Conservation (phyloP, 2,888 invertebrate species). For the Pycnomerus fuliginosus region DNA sequence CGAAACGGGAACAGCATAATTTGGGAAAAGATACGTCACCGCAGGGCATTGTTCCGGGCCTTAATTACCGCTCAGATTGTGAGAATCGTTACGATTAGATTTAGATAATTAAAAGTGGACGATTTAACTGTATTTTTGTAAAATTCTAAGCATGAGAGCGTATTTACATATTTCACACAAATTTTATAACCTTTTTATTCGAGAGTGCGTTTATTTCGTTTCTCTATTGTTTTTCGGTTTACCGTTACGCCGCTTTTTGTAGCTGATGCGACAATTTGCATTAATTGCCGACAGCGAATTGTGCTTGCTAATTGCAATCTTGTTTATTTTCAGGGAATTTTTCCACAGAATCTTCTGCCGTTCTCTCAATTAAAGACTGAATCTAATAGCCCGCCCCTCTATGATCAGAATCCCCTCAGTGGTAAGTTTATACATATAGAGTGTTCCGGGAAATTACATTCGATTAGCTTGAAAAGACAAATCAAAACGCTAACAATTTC, state of each 20-base stretch:
- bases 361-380: conserved; percentile 50
- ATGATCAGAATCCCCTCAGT: conserved; percentile 47
- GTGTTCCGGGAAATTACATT: too few relatives aligned
- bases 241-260: conserved; percentile 8
- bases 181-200: conserved; percentile 17
- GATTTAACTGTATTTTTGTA: conserved; percentile 10
- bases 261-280: conserved; percentile 8
- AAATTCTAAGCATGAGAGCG: conserved; percentile 14
- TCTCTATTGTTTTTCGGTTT: conserved; percentile 9
- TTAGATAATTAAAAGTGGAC: too few relatives aligned
- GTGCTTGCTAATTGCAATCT: conserved; percentile 10
- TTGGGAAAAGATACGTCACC: too few relatives aligned
- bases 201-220: conserved; percentile 1
- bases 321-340: conserved; percentile 51
- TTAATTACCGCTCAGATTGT: conserved; percentile 39
- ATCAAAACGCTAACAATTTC: too few relatives aligned
- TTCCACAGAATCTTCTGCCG: conserved; percentile 53
- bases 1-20: too few relatives aligned
- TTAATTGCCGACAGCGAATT: conserved; percentile 15
- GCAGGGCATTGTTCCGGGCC: conserved; percentile 30
- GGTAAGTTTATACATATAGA: too few relatives aligned
- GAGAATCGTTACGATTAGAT: conserved; percentile 39
- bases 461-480: too few relatives aligned
- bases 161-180: conserved; percentile 20
- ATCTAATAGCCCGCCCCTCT: conserved; percentile 49